These are phyloP conservation scores for Hirtodrosophila cameraria DNA, from an alignment of 2,888 invertebrate species.

Conservation along the genomic window DNA sequence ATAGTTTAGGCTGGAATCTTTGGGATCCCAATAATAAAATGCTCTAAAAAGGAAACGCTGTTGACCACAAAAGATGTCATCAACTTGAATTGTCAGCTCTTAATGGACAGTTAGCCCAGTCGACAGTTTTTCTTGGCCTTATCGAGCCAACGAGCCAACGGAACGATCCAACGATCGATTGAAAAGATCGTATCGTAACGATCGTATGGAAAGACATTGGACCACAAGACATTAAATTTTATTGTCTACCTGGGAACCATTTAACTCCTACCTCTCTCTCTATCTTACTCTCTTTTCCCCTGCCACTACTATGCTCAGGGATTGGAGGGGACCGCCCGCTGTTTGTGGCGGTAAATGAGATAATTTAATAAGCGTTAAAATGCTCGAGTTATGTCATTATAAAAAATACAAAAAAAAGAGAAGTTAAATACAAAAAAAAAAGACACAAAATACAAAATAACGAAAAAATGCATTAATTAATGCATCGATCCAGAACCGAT, in stretches of 20 bases:
- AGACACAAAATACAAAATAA: neutral
- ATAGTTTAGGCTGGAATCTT: slow-evolving; percentile 18
- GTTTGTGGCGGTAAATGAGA: slow-evolving; percentile 81
- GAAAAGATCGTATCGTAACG: slow-evolving; percentile 28
- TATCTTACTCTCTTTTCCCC: neutral
- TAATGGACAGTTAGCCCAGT: slow-evolving; percentile 45
- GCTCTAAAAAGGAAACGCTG: slow-evolving; percentile 45
- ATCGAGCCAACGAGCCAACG: slow-evolving; percentile 22
- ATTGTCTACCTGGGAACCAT: slow-evolving; percentile 62
- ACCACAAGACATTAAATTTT: slow-evolving; percentile 64
- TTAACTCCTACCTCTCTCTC: neutral
- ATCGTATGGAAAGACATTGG: slow-evolving; percentile 36
- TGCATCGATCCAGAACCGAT: slow-evolving; percentile 4
- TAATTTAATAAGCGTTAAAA: slow-evolving; percentile 84
- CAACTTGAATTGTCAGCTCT: slow-evolving; percentile 71
- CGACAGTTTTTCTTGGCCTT: slow-evolving; percentile 22
- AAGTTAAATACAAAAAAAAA: slow-evolving; percentile 1
- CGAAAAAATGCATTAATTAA: slow-evolving; percentile 33
- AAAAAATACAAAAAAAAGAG: slow-evolving; percentile 61
- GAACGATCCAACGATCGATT: slow-evolving; percentile 11
- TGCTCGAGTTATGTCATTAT: slow-evolving; percentile 84
- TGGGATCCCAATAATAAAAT: slow-evolving; percentile 50
- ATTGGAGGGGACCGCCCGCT: slow-evolving; percentile 66
- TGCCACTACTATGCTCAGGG: neutral
- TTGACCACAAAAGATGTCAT: slow-evolving; percentile 75